These are phyloP conservation scores for Zoanthus sociatus DNA, from an alignment of 92 coral and sea anemone species.

Conservation along the genomic window DNA sequence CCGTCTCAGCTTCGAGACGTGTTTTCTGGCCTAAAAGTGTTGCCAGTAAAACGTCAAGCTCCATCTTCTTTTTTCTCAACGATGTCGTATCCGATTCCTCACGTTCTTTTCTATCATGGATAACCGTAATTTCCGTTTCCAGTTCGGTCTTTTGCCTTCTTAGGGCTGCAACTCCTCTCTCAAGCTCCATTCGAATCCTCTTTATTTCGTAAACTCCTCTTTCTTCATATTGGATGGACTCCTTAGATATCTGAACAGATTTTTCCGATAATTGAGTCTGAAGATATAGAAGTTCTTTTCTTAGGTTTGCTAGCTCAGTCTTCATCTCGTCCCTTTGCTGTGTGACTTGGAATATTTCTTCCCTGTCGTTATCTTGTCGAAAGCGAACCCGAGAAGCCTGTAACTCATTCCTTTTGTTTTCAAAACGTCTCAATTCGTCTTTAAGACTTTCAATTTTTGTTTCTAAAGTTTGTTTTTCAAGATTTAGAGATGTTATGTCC, in stretches of 20 bases:
- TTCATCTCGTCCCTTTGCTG: slow-evolving; percentile 75
- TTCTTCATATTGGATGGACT: slow-evolving; percentile 60
- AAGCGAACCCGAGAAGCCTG: slow-evolving; percentile 44
- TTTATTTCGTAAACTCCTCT: slow-evolving; percentile 70
- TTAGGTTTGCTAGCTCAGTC: slow-evolving; percentile 52
- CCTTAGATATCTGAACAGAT: slow-evolving; percentile 61
- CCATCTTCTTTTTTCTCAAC: slow-evolving; percentile 77
- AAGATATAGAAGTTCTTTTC: slow-evolving; percentile 54
- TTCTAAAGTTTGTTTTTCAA: slow-evolving; percentile 62
- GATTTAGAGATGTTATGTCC: slow-evolving; percentile 46
- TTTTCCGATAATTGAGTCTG: slow-evolving; percentile 52
- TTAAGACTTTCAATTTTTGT: slow-evolving; percentile 62
- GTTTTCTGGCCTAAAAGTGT: slow-evolving; percentile 81
- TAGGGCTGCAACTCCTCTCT: slow-evolving; percentile 72
- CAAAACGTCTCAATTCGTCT: slow-evolving; percentile 43
- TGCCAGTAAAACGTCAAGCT: slow-evolving; percentile 76
- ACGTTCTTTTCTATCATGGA: slow-evolving; percentile 70
- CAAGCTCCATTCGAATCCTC: slow-evolving; percentile 78
- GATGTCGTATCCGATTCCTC: slow-evolving; percentile 75
- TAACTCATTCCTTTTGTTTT: slow-evolving; percentile 15
- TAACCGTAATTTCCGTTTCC: slow-evolving; percentile 79
- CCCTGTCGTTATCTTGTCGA: slow-evolving; percentile 57
- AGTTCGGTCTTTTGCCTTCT: slow-evolving; percentile 82
- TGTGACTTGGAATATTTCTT: slow-evolving; percentile 58
- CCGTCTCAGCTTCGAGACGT: slow-evolving; percentile 76